Base-by-base conservation (phyloP, 2,113 vertebrate species). In the Phycodurus eques region DNA sequence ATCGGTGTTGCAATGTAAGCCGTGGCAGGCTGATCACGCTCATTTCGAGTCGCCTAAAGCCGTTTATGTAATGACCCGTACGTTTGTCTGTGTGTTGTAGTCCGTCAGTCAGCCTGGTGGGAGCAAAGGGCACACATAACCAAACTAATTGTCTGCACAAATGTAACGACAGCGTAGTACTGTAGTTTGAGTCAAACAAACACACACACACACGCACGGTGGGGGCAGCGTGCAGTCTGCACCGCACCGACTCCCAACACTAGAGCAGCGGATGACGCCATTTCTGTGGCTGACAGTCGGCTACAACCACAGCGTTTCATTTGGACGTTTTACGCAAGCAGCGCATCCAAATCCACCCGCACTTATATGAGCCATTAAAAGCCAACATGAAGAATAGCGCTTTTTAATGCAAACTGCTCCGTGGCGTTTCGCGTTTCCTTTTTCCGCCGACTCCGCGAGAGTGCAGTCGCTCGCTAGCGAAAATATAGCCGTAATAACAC, bases 221-320 rank as follows among this genome's bases (percentile, higher is more conserved):
- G 60, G 72, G 53, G 69, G 77, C 79, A 67, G 83, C 81, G 71
- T 13, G 70, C 85, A 73, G 82, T 79, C 86, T 88, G 86, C 86
- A 74, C 82, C 43, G 90, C 85, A 84, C 86, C 17, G 81, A 78
- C 80, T 85, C 85, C 51, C 79, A 81, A 57, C 86, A 75, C 83
- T 73, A 89, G 88, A 81, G 89, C 89, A 83, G 83, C 82, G 88
- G 87, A 92, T 92, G 93, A 94, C 93, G 93, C 92, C 92, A 94
- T 94, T 94, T 92, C 91, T 90, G 84, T 79, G 74, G 81, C 90
- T 85, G 87, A 88, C 84, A 86, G 83, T 81, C 81, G 79, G 80
- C 54, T 60, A 62, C 71, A 79, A 72, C 61, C 57, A 76, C 67
- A 44, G 39, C 54, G 22, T 13, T 47, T 66, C 44, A 27, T 46